Conservation (phyloP, 2,113 vertebrate species). For the Mus musculus region GRCm39 chr3:143995001-143995500, state of each 20-base stretch:
- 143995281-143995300: slow-evolving; percentile 57
- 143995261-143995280: slow-evolving; percentile 35
- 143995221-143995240: slow-evolving; percentile 57
- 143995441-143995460: slow-evolving; percentile 56
- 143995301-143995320: slow-evolving; percentile 67
- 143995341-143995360: slow-evolving; percentile 71
- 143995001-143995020: not conserved
- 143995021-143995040: too few species aligned
- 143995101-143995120: too few species aligned
- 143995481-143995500: slow-evolving; percentile 69
- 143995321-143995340: slow-evolving; percentile 75
- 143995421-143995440: slow-evolving; percentile 78
- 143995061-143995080: too few species aligned
- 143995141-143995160: not conserved
- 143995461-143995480: slow-evolving; percentile 72
- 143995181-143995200: not conserved
- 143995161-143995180: not conserved
- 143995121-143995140: too few species aligned
- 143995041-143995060: too few species aligned
- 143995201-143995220: slow-evolving; percentile 12
- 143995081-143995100: too few species aligned
- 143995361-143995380: slow-evolving; percentile 82
- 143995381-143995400: slow-evolving; percentile 82
- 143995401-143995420: slow-evolving; percentile 81
- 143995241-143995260: slow-evolving; percentile 58